Base-by-base conservation (phyloP, 1,140 invertebrate species). In the Bombus confusus region DNA sequence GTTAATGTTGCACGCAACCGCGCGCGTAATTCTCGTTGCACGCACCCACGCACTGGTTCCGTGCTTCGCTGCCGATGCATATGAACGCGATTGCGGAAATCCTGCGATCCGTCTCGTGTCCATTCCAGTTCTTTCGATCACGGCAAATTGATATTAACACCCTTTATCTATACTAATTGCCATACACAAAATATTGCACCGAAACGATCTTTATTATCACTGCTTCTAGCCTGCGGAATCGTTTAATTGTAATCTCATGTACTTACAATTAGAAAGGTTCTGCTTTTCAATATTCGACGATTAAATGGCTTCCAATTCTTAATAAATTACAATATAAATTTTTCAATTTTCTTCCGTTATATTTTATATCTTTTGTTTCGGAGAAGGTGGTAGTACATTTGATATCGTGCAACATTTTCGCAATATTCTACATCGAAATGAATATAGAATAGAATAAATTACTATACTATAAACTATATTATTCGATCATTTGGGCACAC, bases 1-100 rank as follows among this genome's bases (percentile, higher is more conserved):
- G 93, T 93, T 93, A 93, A 93, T 93, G 89, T 85, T n/a, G 75
- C 31, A 71, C 80, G 87, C 87, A 86, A 83, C 87, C 82, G 80
- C 83, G 85, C 90, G 86, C 83, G 90, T 92, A 91, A 92, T 84
- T 91, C 74, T 83, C 88, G 86, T 86, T 68, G 80, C 86, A 57
- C 43, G 86, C 87, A 81, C 90, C 87, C 91, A 86, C 87, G 88
- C 81, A 43, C 64, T 22, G 52, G 37, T 47, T 47, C 57, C 52
- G 41, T 75, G 15, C 39, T 15, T 39, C 62, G 41, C 41, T 31
- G 71, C 31, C 41, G 62, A 31, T 83, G 43, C 59, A 37, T 80
- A 72, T 72, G 43, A 66, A 52, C 81, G 81, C 81, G 73, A 76
- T 68, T 47, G 28, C 74, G 74, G 81, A 83, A 83, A 83, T 66